Conservation (phyloP, 92 coral and sea anemone species). For the Scolanthus callimorphus region DNA sequence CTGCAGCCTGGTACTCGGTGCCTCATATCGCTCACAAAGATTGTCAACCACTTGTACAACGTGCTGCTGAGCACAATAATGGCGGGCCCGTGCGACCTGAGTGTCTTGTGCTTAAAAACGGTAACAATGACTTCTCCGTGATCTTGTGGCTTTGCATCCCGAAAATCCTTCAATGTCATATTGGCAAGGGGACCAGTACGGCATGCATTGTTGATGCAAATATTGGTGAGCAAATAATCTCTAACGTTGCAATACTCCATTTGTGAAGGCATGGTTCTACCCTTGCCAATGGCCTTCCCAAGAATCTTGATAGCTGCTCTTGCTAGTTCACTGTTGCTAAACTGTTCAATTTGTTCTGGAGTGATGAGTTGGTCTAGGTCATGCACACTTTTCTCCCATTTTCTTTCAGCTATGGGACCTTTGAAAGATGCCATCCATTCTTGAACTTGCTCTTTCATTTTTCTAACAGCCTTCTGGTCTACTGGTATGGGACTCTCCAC, state of each 20-base stretch:
- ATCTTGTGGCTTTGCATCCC: conserved; percentile 21
- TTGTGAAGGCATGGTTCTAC: conserved; percentile 7
- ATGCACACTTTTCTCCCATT: conserved; percentile 36
- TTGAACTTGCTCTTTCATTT: too few relatives aligned
- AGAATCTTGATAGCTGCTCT: conserved; percentile 19
- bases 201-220: conserved; percentile 43
- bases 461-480: conserved; percentile 17
- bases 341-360: conserved; percentile 27
- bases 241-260: conserved; percentile 24
- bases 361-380: conserved; percentile 38
- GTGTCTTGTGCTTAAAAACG: conserved; percentile 37
- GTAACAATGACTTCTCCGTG: conserved; percentile 28
- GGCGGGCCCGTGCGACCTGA: conserved; percentile 14
- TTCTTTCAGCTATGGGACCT: conserved; percentile 24
- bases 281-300: conserved; percentile 12
- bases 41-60: conserved; percentile 14
- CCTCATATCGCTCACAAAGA: conserved; percentile 18
- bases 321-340: too few relatives aligned
- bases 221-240: conserved; percentile 19
- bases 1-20: conserved; percentile 18
- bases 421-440: too few relatives aligned
- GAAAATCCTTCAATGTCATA: conserved; percentile 46
- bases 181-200: conserved; percentile 43
- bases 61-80: conserved; percentile 20
- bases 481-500: too few relatives aligned